Conservation (phyloP, 2,113 vertebrate species). For the Thalassarche chlororhynchos region DNA sequence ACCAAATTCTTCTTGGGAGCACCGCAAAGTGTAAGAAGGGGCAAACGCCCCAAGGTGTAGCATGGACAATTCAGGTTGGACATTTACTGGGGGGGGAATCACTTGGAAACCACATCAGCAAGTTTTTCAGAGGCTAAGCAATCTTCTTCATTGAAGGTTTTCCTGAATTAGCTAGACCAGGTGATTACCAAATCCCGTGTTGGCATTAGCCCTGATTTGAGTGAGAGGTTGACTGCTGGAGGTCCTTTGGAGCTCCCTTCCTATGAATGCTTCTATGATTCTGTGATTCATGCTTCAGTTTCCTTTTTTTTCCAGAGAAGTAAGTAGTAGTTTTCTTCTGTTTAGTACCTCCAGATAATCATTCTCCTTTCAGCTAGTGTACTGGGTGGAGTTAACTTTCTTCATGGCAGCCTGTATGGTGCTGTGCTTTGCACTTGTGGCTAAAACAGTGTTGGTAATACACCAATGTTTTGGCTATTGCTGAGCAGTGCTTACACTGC, state of each 20-base stretch:
- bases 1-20: neutral
- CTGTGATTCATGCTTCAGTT: neutral
- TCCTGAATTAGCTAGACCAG: neutral
- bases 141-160: neutral
- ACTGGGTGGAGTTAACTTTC: neutral
- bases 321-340: neutral
- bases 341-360: neutral
- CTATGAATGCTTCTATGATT: neutral
- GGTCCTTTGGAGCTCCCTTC: neutral
- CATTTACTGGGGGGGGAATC: neutral
- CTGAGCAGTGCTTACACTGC: neutral
- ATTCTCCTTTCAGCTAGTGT: neutral
- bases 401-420: neutral
- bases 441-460: neutral
- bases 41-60: rapidly evolving
- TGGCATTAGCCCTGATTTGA: neutral
- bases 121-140: neutral
- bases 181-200: neutral
- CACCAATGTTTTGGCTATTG: neutral
- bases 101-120: neutral
- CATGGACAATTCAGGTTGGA: neutral
- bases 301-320: neutral
- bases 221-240: neutral
- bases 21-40: neutral
- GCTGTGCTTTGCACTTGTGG: neutral